Percentiles rank a stretch among this genome's conserved stretches.
Evolutionary conservation across 2,113 vertebrate species (phyloP).

Genomic region (Alexandromys fortis): DNA sequence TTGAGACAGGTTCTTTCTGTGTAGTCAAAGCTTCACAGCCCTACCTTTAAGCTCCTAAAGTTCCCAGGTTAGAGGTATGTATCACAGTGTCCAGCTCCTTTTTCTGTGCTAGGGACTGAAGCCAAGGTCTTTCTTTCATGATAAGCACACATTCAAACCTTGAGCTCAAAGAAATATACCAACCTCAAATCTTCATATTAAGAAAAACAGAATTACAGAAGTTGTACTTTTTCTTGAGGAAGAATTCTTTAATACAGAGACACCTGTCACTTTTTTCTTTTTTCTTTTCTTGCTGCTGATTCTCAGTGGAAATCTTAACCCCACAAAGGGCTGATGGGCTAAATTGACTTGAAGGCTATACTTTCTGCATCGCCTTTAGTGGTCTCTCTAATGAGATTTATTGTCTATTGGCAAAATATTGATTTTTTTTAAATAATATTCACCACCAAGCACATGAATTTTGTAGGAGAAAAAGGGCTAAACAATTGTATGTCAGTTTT

Average conservation of each 20-base stretch:
- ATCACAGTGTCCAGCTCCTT: background rate
- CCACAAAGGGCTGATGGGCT: background rate
- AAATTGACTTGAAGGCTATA: background rate
- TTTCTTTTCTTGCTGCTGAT: background rate
- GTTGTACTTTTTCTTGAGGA: background rate
- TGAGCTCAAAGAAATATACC: background rate
- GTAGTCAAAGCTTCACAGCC: background rate
- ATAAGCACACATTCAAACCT: background rate
- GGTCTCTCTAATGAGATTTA: background rate
- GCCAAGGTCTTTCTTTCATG: background rate
- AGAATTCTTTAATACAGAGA: constrained; percentile 18
- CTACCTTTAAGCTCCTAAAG: no score
- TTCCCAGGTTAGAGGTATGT: background rate
- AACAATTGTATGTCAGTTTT: background rate
- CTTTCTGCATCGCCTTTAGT: background rate
- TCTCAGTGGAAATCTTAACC: background rate
- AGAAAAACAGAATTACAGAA: background rate
- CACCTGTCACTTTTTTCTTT: background rate
- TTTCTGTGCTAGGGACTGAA: background rate
- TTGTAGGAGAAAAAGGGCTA: background rate
- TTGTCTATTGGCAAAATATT: background rate
- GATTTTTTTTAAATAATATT: background rate
- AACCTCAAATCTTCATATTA: background rate
- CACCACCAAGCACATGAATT: background rate
- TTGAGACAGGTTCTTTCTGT: background rate